phyloP scores from a whole-genome alignment of 2,797 vertebrate species.

The Spinus pinus region DNA sequence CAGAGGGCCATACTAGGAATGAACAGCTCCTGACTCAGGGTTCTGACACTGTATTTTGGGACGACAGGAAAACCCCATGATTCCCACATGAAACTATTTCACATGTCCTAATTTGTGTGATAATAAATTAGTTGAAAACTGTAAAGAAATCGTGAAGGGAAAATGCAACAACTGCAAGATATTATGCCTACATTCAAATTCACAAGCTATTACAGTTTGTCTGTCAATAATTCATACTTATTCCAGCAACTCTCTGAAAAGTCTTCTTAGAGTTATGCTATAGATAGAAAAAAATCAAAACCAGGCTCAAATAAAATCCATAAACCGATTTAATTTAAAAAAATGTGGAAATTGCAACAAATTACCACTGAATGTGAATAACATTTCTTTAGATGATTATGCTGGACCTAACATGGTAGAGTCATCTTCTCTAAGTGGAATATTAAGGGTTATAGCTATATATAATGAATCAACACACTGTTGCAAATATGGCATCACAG shows the following conservation, averaged over 20 bases:
- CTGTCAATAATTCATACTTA: neutral
- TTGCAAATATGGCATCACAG: neutral
- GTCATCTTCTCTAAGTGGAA: neutral
- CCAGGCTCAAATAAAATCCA: neutral
- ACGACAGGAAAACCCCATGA: neutral
- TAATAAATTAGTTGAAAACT: neutral
- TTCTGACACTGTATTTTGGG: neutral
- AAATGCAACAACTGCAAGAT: neutral
- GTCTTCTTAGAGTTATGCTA: neutral
- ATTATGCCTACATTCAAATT: neutral
- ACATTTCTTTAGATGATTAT: neutral
- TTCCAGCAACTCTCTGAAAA: neutral
- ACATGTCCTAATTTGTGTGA: neutral
- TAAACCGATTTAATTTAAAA: neutral
- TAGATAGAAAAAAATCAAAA: neutral
- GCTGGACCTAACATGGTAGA: neutral
- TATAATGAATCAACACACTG: neutral
- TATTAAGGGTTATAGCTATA: neutral
- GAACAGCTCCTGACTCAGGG: neutral
- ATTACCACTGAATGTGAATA: neutral
- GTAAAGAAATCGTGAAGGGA: neutral
- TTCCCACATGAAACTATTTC: neutral
- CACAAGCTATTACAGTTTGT: neutral
- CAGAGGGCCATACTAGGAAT: neutral
- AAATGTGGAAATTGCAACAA: neutral